Evolutionary conservation across 1,140 invertebrate species (phyloP).

Genomic region (Sinella curviseta): DNA sequence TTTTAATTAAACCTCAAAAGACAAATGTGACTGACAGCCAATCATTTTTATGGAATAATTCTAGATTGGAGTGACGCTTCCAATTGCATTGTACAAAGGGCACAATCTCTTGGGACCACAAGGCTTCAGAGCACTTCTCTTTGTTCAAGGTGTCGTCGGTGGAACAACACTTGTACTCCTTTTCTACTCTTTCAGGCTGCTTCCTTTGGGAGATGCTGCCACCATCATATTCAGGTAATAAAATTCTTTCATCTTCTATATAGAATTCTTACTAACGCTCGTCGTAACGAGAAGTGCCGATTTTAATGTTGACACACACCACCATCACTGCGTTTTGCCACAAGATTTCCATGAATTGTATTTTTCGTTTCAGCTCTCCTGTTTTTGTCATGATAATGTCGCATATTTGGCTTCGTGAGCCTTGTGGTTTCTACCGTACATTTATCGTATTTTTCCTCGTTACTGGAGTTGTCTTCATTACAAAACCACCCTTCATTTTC

Average conservation of each 20-base stretch:
- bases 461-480: constrained; percentile 59
- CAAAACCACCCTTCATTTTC: constrained; percentile 61
- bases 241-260: no score
- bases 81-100: constrained; percentile 52
- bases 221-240: constrained; percentile 60
- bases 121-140: constrained; percentile 55
- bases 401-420: constrained; percentile 60
- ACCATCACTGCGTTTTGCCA: background rate
- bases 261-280: no score
- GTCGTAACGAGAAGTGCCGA: no score
- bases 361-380: constrained; percentile 55
- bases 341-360: background rate
- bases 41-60: background rate
- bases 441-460: constrained; percentile 59
- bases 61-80: constrained; percentile 53
- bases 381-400: constrained; percentile 62
- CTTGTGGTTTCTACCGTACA: constrained; percentile 60
- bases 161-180: constrained; percentile 58
- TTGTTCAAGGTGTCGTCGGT: constrained; percentile 59
- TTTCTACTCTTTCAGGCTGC: constrained; percentile 60
- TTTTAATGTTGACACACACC: no score
- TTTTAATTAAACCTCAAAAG: no score
- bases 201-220: constrained; percentile 63
- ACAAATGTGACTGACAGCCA: no score
- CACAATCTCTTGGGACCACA: constrained; percentile 56